A percentile compares a stretch with the other conserved stretches of the same genome.
Evolutionary conservation across 2,888 invertebrate genomes (phyloP).

Genomic region (Melinopterus prodromus): DNA sequence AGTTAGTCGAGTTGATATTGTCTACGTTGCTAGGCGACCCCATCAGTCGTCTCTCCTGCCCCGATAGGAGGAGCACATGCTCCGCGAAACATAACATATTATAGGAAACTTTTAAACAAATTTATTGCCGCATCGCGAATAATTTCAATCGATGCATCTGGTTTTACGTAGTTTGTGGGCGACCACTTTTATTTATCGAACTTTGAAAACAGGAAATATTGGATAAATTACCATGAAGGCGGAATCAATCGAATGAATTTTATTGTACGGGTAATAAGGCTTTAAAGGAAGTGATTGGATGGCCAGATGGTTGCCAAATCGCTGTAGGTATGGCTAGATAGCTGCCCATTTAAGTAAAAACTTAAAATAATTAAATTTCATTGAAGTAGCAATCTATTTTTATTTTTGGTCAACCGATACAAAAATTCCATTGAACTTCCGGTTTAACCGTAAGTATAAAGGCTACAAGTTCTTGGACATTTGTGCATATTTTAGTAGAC

Average conservation of each 20-base stretch:
- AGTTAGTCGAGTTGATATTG: slow-evolving; percentile 50
- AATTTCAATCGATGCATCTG: slow-evolving; percentile 32
- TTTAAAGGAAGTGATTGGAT: neutral
- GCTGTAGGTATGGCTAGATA: neutral
- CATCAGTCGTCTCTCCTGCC: slow-evolving; percentile 36
- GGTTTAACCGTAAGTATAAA: no score
- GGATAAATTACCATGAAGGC: neutral
- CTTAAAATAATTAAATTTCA: no score
- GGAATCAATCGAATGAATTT: neutral
- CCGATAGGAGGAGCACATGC: slow-evolving; percentile 28
- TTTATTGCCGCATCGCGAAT: slow-evolving; percentile 33
- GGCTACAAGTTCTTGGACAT: no score
- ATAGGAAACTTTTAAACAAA: slow-evolving; percentile 35
- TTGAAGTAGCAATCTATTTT: no score
- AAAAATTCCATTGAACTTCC: no score
- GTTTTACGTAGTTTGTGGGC: slow-evolving; percentile 12
- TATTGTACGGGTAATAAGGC: neutral
- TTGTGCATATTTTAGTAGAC: no score
- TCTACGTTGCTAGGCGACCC: slow-evolving; percentile 45
- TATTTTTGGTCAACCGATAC: no score
- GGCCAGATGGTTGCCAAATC: neutral
- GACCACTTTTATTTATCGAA: neutral
- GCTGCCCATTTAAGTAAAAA: no score
- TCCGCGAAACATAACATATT: slow-evolving; percentile 33
- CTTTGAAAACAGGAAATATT: slow-evolving; percentile 9